Conservation (phyloP, 2,888 invertebrate genomes). For the Epistrophe grossulariae region DNA sequence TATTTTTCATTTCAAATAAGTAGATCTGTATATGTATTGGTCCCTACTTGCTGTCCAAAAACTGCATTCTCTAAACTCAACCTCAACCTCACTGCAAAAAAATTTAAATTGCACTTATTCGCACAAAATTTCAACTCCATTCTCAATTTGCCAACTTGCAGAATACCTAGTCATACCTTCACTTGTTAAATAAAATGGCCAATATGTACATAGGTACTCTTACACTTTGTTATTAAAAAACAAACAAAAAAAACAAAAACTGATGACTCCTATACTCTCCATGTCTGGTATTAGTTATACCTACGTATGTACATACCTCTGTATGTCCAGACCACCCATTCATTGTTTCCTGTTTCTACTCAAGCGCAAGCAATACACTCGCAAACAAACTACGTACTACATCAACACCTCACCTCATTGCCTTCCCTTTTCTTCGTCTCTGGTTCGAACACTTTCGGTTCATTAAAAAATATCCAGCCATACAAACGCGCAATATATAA, state of each 20-base stretch:
- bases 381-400: conserved; percentile 34
- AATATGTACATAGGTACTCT: conserved; percentile 25
- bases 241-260: conserved; percentile 33
- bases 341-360: conserved; percentile 43
- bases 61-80: no score
- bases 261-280: background rate
- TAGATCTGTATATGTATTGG: no score
- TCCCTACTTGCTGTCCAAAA: no score
- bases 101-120: no score
- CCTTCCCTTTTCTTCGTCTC: conserved; percentile 7
- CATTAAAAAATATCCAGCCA: conserved; percentile 33
- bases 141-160: background rate
- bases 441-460: conserved; percentile 36
- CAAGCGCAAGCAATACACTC: conserved; percentile 44
- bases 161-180: background rate
- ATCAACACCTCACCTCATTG: conserved; percentile 39
- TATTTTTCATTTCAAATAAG: no score
- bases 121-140: no score
- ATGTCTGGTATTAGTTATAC: background rate
- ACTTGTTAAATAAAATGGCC: conserved; percentile 32
- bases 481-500: conserved; percentile 35
- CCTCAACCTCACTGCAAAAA: no score
- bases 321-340: conserved; percentile 49
- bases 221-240: conserved; percentile 56
- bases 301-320: background rate